phyloP scores from a whole-genome alignment of 2,888 invertebrate species.

The Imbricaverruca yamaguchii region DNA sequence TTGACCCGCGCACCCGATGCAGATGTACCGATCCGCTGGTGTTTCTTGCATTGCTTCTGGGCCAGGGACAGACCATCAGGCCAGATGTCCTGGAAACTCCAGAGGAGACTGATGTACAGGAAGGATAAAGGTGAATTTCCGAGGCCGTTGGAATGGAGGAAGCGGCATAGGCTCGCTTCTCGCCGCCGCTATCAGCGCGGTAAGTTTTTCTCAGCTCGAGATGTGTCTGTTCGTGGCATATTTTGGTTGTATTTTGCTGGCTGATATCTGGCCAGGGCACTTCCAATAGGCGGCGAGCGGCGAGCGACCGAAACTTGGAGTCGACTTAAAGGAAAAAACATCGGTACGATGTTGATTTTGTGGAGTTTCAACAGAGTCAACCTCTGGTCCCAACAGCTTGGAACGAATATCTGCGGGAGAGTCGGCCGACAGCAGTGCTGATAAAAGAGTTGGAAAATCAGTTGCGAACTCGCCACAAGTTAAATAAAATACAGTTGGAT shows the following conservation, averaged over 20 bases:
- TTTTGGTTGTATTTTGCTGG: background rate
- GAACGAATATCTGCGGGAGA: background rate
- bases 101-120: too few species aligned
- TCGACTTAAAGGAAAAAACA: background rate
- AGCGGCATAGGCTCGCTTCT: too few species aligned
- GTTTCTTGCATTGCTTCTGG: too few species aligned
- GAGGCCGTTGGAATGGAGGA: too few species aligned
- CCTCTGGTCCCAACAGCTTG: background rate
- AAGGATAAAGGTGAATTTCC: too few species aligned
- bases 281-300: background rate
- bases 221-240: background rate
- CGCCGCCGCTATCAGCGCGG: too few species aligned
- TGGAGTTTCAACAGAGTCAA: background rate
- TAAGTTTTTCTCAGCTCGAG: background rate
- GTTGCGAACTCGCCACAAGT: background rate
- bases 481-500: background rate
- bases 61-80: too few species aligned
- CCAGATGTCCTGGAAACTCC: too few species aligned
- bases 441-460: background rate
- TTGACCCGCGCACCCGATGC: too few species aligned
- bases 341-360: background rate
- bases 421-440: background rate
- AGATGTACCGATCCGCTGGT: too few species aligned
- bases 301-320: constrained; percentile 4
- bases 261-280: background rate